Conservation (phyloP, 2,113 vertebrate genomes). For the Stomatorhinus ivindoensis region DNA sequence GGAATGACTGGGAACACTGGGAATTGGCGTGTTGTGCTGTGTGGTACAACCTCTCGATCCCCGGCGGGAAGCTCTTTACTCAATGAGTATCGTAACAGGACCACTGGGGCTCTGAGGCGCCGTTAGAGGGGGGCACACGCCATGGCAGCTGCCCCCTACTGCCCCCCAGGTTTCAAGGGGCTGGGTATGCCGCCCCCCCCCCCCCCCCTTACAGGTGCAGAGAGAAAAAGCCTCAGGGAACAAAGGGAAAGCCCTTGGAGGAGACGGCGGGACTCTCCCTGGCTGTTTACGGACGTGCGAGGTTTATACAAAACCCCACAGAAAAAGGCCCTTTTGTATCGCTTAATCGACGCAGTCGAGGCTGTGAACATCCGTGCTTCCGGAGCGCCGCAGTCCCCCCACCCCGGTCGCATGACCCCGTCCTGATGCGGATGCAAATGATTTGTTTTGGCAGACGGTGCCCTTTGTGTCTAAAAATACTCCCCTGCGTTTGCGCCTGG, state of each 20-base stretch:
- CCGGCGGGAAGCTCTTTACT: background rate
- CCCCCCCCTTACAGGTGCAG: background rate
- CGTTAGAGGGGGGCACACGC: background rate
- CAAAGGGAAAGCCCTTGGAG: background rate
- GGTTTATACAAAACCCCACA: background rate
- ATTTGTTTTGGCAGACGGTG: constrained; percentile 17
- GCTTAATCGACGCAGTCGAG: background rate
- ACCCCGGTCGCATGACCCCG: constrained; percentile 11
- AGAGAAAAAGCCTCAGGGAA: background rate
- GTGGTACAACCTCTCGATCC: background rate
- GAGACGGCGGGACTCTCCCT: background rate
- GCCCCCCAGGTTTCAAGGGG: background rate
- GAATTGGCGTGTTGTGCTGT: background rate
- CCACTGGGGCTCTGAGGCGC: background rate
- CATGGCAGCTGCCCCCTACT: background rate
- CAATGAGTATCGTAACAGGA: background rate
- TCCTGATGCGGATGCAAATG: background rate
- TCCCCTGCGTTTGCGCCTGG: background rate
- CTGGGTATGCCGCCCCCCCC: background rate
- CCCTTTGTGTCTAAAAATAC: constrained; percentile 22
- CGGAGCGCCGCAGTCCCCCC: constrained; percentile 3
- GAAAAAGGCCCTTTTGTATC: constrained; percentile 17
- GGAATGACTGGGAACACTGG: background rate
- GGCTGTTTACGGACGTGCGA: constrained; percentile 3
- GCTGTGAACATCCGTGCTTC: background rate